Conservation (phyloP, 2,113 vertebrate species). For the Alectura lathami region DNA sequence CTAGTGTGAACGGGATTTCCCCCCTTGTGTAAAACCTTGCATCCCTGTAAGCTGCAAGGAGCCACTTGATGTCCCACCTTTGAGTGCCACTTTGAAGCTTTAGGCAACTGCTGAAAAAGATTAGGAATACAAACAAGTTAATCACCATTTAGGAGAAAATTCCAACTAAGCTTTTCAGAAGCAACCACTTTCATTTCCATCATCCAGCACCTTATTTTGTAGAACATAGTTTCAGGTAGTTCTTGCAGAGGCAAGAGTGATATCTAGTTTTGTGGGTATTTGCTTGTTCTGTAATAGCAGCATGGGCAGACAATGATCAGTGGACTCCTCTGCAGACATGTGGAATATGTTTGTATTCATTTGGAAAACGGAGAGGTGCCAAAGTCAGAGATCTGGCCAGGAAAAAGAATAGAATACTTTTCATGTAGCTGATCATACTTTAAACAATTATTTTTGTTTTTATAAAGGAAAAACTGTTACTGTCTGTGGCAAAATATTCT, state of each 20-base stretch:
- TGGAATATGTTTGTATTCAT: background rate
- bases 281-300: background rate
- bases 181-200: background rate
- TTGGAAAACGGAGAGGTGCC: background rate
- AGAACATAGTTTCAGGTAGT: background rate
- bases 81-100: background rate
- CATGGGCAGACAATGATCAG: background rate
- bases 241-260: background rate
- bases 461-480: background rate
- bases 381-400: background rate
- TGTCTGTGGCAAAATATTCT: background rate
- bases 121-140: background rate
- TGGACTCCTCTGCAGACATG: background rate
- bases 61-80: background rate
- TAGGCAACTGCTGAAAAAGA: background rate
- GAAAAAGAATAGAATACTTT: background rate
- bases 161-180: background rate
- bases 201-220: background rate
- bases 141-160: slow-evolving; percentile 17
- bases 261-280: background rate
- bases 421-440: background rate
- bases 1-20: slow-evolving; percentile 31
- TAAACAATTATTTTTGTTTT: background rate
- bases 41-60: background rate
- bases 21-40: background rate